phyloP scores from a whole-genome alignment of 2,888 invertebrate genomes.

The Cheilosia scutellata region DNA sequence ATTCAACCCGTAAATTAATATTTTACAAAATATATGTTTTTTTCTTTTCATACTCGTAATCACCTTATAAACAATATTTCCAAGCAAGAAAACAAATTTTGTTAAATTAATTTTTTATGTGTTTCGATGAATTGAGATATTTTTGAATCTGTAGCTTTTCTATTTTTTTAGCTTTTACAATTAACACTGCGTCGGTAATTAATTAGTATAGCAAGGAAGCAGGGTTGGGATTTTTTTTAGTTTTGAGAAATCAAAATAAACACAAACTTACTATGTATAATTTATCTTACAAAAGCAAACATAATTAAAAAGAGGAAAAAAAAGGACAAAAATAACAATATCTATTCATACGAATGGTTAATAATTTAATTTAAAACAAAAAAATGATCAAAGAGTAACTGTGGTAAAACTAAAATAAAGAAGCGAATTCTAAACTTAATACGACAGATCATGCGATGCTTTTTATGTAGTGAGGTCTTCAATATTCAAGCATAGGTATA shows the following conservation, averaged over 20 bases:
- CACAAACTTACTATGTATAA: conserved; percentile 46
- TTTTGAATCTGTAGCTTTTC: conserved; percentile 9
- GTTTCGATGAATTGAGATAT: conserved; percentile 35
- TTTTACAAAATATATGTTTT: conserved; percentile 52
- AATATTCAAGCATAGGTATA: background rate
- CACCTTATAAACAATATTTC: conserved; percentile 6
- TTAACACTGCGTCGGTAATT: conserved; percentile 38
- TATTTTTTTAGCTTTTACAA: conserved; percentile 36
- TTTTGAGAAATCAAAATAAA: conserved; percentile 10
- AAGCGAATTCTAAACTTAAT: conserved; percentile 30
- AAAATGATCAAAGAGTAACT: conserved; percentile 10
- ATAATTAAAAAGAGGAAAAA: conserved; percentile 9
- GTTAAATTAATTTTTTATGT: conserved; percentile 10
- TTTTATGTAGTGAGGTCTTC: background rate
- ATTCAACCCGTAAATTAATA: conserved; percentile 5
- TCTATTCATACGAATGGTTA: conserved; percentile 26
- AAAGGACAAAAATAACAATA: conserved; percentile 17
- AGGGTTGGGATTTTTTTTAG: conserved; percentile 4
- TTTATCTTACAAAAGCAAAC: conserved; percentile 72
- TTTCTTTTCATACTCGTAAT: conserved; percentile 2
- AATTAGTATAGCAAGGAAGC: conserved; percentile 37
- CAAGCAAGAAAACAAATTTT: conserved; percentile 17
- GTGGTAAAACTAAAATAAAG: conserved; percentile 21
- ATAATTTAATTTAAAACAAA: conserved; percentile 38
- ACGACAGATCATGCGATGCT: conserved; percentile 43